These are phyloP conservation scores for Indicator maculatus DNA, from an alignment of 2,113 vertebrate genomes.

Conservation along the genomic window DNA sequence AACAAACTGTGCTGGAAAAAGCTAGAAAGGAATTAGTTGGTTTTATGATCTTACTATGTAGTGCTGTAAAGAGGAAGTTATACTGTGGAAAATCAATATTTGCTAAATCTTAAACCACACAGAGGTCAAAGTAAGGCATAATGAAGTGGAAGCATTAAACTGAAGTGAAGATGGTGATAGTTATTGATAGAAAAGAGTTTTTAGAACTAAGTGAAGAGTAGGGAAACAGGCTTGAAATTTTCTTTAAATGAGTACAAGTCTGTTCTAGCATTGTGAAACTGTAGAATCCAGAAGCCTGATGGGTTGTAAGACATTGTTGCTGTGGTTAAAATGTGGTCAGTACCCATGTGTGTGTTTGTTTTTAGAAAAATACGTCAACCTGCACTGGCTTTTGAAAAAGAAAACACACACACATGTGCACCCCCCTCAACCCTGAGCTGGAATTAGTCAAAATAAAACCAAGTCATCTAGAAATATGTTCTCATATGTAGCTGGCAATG, in stretches of 20 bases:
- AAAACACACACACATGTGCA: not conserved
- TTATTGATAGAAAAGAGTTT: not conserved
- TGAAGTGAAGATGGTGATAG: not conserved
- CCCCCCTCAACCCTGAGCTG: not conserved
- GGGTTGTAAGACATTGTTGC: not conserved
- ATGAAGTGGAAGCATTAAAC: not conserved
- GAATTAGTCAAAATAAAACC: not conserved
- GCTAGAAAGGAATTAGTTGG: not conserved
- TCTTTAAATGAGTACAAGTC: not conserved
- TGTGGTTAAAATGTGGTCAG: conserved; percentile 28
- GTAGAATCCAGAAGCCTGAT: not conserved
- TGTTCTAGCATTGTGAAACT: not conserved
- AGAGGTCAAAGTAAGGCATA: not conserved
- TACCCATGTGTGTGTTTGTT: not conserved
- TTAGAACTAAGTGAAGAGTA: not conserved
- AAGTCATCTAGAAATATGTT: not conserved
- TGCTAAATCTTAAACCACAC: not conserved
- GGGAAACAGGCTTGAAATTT: not conserved
- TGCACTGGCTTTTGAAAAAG: not conserved
- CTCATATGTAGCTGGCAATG: not conserved
- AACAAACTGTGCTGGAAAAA: conserved; percentile 19
- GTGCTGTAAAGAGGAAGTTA: not conserved
- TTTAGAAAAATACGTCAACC: conserved; percentile 13
- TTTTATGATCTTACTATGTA: not conserved
- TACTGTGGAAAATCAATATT: not conserved